Base-by-base conservation (phyloP, 2,888 invertebrate genomes). In the Drosophila infuscata region DNA sequence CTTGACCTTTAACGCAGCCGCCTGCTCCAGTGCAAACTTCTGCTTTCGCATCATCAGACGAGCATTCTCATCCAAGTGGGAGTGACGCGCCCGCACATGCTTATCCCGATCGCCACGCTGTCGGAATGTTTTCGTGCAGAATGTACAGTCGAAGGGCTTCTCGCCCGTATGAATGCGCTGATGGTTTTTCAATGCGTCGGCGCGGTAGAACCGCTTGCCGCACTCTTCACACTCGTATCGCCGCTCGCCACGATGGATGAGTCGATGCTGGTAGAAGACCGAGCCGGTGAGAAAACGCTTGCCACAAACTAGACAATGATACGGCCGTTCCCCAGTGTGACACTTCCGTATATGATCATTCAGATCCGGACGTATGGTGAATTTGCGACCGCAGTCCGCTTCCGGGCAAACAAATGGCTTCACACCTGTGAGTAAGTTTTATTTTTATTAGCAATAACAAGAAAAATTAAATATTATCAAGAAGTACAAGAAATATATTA, bases 331-430 rank as follows among this genome's bases (percentile, higher is more conserved):
- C n/a, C 95, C 93, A 0, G 95, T 95, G 73, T 95, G 95, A 32
- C 95, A 95, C 86, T 95, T 95, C 30, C 95, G 93, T 20, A 95
- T 95, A 71, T 95, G 95, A 84, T 95, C 95, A 70, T 95, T 95
- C 30, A 95, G 91, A 87, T 95, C 95, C 0, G 95, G 95, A 32
- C 95, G 94, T 48, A 95, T 95, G 3, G 95, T 95, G 75, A 95
- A 95, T 75, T 94, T 94, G 0, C 95, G 94, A 61, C 94, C 94
- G 79, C 95, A 95, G 4, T 94, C 94, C 70, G 94, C 94, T 77
- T 94, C 94, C 5, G 94, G 94, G 74, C 95, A 95, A 7, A 94
- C 95, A 82, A 95, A 95, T 0, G 95, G 95, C 81, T 95, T 95
- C 0, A 95, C 95, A 7, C 95, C 95, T 95, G 71, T 51, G 83